phyloP scores from a whole-genome alignment of 2,797 vertebrate species.

The Oreortyx pictus region DNA sequence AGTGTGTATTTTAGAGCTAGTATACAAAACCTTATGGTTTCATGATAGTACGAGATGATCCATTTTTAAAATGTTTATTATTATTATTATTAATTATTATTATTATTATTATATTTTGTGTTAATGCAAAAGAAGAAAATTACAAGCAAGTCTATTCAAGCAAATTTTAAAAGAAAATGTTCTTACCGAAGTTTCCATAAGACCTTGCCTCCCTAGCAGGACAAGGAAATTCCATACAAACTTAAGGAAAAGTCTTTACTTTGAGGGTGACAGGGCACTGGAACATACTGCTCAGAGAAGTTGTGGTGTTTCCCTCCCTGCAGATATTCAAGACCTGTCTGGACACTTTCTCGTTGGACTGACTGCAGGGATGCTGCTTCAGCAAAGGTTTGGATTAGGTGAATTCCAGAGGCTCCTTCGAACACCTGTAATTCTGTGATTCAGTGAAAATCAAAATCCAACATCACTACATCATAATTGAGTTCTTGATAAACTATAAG shows the following conservation, averaged over 20 bases:
- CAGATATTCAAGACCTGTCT: too few relatives aligned
- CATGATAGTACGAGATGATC: not conserved
- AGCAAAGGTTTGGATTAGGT: too few relatives aligned
- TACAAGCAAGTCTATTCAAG: not conserved
- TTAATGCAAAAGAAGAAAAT: not conserved
- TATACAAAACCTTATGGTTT: not conserved
- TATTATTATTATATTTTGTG: not conserved
- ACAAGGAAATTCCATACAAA: too few relatives aligned
- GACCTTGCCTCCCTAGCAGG: not conserved
- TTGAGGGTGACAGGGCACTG: too few relatives aligned
- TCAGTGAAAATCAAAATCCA: not conserved
- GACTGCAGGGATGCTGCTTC: too few relatives aligned
- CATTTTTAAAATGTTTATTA: not conserved
- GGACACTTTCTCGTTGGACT: too few relatives aligned
- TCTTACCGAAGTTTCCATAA: rapidly evolving
- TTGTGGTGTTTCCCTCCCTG: too few relatives aligned
- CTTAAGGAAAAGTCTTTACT: too few relatives aligned
- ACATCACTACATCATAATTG: not conserved
- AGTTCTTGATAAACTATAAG: not conserved
- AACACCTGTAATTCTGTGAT: too few relatives aligned
- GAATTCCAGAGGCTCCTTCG: too few relatives aligned
- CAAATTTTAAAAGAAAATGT: not conserved
- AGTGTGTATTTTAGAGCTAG: not conserved
- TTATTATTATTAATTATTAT: too few relatives aligned
- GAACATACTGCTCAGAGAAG: too few relatives aligned